Evolutionary conservation across 2,888 invertebrate genomes (phyloP), one percentile per base, ranked within the genome.

Genomic region (Sinohyriopsis cumingii): DNA sequence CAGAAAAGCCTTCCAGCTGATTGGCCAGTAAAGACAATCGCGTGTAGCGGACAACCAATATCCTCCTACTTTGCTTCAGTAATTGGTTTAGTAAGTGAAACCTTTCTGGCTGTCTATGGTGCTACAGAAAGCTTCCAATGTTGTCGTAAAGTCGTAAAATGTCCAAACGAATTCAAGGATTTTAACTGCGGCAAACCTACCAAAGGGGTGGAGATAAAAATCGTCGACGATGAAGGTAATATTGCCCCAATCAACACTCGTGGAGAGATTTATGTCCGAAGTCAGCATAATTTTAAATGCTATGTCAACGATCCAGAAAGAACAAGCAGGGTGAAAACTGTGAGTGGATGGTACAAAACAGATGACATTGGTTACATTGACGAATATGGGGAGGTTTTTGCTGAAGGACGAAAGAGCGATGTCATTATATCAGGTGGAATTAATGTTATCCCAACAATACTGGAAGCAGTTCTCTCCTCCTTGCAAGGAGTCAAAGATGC

Each of bases 321-420:
- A 64, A 71, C 70, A 5, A 56, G 59, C 6, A 12, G 24, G 5
- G 68, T 55, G 1, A 59, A 33, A 20, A 67, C 70, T 7, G 18
- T 33, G 19, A 70, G 68, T 25, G 72, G 75, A 3, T 75, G 75
- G 75, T 75, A 65, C 60, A 65, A 66, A 59, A 71, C 75, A 1
- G 75, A 71, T 56, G 75, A 75, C 45, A 59, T 72, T 9, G 75
- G 75, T 18, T 55, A 63, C 55, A 65, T 75, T 22, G 71, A 25
- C 18, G 60, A 67, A 70, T 25, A 65, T 12, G 71, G 67, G 15
- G 28, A 53, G 20, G 59, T 75, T 19, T 63, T 70, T 62, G 72
- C 72, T 55, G 65, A 61, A 22, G 75, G 75, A 3, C 33, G 75
- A 20, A 71, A 71, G 56, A 67, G 68, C 0, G 66, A 75, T 22